Evolutionary conservation across 2,797 vertebrate species (phyloP), one percentile per base, ranked within the genome.

Genomic region (Thamnophis elegans): DNA sequence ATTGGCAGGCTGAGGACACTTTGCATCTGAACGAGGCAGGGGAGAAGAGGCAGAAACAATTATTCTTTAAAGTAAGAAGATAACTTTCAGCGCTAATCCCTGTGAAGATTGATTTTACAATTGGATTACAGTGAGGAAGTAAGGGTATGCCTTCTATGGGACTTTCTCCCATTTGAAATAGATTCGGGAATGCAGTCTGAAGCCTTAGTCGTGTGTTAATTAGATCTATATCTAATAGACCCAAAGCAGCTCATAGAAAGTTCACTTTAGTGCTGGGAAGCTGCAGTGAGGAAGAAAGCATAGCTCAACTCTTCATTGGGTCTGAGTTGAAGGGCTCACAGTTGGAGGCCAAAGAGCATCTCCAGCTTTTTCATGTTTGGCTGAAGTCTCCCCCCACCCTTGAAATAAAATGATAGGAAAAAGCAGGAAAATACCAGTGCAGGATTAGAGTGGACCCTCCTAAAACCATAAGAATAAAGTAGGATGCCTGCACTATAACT

Each of bases 1-100:
- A n/a, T 89, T 58, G 0, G 65, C 89, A 0, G 93, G 92, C 28
- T 88, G 89, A 0, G 94, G 87, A 89, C 98, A 98, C 8, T 42
- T 25, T 0, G 88, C 7, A 0, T 97, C 97, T 98, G 94, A 8
- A 82, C 1, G 2, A 68, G 51, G 26, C 20, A 0, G 47, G 54
- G 82, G 53, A 86, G 22, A 86, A 18, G 90, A n/a, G 85, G 65
- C 0, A 58, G n/a, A 47, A 78, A 85, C 1, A 8, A 60, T 1
- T 2, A 54, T 56, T 53, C 20, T 22, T 42, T 42, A 20, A 62
- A 90, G 25, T 68, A 73, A 92, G 53, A 26, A 32, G 8, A 32
- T 82, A 82, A 73, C 1, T 0, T 22, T 82, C 16, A 11, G n/a
- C 60, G 4, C 28, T 59, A 36, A 8, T 32, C 73, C 58, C 85